Base-by-base conservation (phyloP, 2,113 vertebrate genomes). In the Diphyllodes magnificus region DNA sequence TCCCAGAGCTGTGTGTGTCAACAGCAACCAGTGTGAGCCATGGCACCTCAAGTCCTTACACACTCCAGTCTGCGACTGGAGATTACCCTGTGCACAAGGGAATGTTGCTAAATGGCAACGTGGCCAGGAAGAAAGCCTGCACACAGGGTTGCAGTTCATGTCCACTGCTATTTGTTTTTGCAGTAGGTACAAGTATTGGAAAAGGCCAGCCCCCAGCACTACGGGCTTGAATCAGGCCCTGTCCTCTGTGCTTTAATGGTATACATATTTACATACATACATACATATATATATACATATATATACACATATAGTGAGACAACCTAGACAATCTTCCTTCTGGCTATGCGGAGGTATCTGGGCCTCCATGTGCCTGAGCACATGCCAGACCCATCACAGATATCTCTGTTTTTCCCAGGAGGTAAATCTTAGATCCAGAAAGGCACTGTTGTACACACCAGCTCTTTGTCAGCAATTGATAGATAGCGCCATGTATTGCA, bases 401-500 rank as follows among this genome's bases (percentile, higher is more conserved):
- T 17, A 20, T 2, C 18, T 45, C 51, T 77, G 18, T 3, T 73
- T 19, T 88, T 35, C 79, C 20, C 51, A 82, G 73, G 27, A 71
- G 35, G 31, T 14, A 49, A 73, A 69, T 3, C 5, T n/a, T 68
- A 3, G 15, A 39, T 25, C 24, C 20, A 79, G 73, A 82, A 92
- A 76, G 33, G 12, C 37, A 31, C 4, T 10, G 3, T 1, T 47
- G 13, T 23, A 35, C 37, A 56, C 18, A 33, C 2, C 30, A 42
- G 14, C 15, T 25, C 27, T 51, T 45, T 37, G n/a, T n/a, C 69
- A 79, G 15, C 3, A 0, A 40, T 30, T 45, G 37, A 16, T 33
- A 47, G 37, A 22, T 57, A 89, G 69, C 0, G 0, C 5, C 16
- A 22, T 4, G 0, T 42, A 37, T 70, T 1, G 4, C 11, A 0